Evolutionary conservation across 2,888 invertebrate species (phyloP), one percentile per base, ranked within the genome.

Genomic region (Incurvaria masculella): DNA sequence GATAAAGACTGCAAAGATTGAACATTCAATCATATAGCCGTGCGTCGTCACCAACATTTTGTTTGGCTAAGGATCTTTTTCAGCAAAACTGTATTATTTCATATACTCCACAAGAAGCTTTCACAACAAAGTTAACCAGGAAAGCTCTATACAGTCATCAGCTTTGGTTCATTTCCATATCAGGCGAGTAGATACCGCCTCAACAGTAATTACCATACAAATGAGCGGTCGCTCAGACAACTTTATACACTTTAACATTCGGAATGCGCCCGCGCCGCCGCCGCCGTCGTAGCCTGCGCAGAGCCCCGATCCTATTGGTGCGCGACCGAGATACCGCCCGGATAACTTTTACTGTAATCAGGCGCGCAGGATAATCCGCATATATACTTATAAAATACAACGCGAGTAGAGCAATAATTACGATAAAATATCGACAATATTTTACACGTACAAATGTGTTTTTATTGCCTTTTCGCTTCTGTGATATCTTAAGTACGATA

Each of bases 341-440:
- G 14, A 14, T 14, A 14, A 33, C 33, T 33, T 23, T 33, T 33
- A 33, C 33, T n/a, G n/a, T n/a, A n/a, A 33, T 6, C 33, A 60
- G 60, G 60, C 55, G 58, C 61, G 60, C 60, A 56, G 59, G 58
- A 23, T 33, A 33, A 33, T 33, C 33, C 33, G 33, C 33, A 33
- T 33, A 14, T 33, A 33, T 33, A 33, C 14, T 33, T 33, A 33
- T 33, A 33, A 33, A 33, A 33, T 33, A 33, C 33, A 14, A n/a
- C 14, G 33, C 33, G 33, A 14, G 33, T 33, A 33, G 33, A 33
- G 33, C 14, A 33, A 61, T 64, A 61, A 66, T 66, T 61, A 63
- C 60, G 53, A 62, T 69, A 67, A 69, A 69, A 65, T 69, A 66
- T 66, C 48, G 59, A 56, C 61, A 51, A 61, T 69, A 69, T 65